Evolutionary conservation across 1,140 invertebrate species (phyloP), one percentile per base, ranked within the genome.

Genomic region (Heliconius congener): DNA sequence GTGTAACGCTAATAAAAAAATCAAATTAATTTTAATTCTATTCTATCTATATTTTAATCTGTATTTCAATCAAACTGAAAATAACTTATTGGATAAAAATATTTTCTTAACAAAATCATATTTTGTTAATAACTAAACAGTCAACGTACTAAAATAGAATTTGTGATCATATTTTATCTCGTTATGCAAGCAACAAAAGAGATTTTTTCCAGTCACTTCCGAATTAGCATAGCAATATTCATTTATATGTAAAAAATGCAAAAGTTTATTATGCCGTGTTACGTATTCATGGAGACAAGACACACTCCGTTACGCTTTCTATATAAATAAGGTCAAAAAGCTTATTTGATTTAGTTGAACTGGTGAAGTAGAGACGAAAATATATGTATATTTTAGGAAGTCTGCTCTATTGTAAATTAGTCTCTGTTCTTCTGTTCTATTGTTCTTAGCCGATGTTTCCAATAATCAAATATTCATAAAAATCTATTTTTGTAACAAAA

Each of bases 191-290:
- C 39, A 60, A 50, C n/a, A 30, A 46, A 13, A 34, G 34, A 46
- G 19, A 76, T 27, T 19, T 70, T 39, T n/a, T 46, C 39, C 60
- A 66, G 60, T 30, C 60, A 2, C 3, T 27, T 18, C 60, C 66
- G 66, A 76, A 76, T 76, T 76, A 76, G 23, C 74, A 76, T 76
- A 76, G 66, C 60, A 70, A 66, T 76, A 50, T 76, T 46, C 57
- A 76, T 76, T 76, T 70, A 42, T 50, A 76, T 71, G 74, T 76
- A 76, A 76, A 76, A 46, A 76, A 76, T 76, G 57, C 57, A 46
- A 76, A 70, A 70, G 39, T 27, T 71, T 39, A 75, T 71, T 71
- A 30, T 34, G 27, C 55, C 66, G 42, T 76, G 66, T 72, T 72
- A 34, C 46, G 46, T 76, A 76, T 76, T 76, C 57, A 76, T 71